Percentiles rank a stretch among this genome's conserved stretches.
phyloP scores from a whole-genome alignment of 2,888 invertebrate genomes.

The Stenoptilia bipunctidactyla region DNA sequence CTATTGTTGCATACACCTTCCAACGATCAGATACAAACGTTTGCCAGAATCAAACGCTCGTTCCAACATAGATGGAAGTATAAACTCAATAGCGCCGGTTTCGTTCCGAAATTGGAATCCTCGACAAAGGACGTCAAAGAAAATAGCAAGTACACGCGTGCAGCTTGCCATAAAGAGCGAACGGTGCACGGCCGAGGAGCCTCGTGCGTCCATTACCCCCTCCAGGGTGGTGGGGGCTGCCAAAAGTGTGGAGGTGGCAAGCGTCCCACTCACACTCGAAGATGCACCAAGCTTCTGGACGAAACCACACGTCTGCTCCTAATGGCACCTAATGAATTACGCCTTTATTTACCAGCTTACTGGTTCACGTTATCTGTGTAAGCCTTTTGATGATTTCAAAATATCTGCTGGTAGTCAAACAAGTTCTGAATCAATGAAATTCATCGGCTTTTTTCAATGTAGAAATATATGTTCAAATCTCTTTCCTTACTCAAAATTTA shows the following conservation, averaged over 20 bases:
- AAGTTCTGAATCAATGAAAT: too few relatives aligned
- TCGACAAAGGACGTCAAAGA: constrained; percentile 64
- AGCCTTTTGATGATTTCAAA: too few relatives aligned
- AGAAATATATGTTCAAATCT: too few relatives aligned
- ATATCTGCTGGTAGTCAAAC: too few relatives aligned
- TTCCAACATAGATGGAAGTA: neutral
- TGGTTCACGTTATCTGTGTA: too few relatives aligned
- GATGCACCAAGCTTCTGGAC: constrained; percentile 65
- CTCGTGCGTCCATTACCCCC: constrained; percentile 67
- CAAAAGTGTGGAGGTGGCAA: constrained; percentile 40
- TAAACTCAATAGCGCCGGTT: constrained; percentile 19
- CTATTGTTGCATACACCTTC: neutral
- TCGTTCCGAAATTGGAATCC: constrained; percentile 53
- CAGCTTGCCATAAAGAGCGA: constrained; percentile 58
- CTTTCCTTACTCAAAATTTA: too few relatives aligned
- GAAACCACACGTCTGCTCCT: constrained; percentile 54
- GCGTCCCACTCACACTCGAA: constrained; percentile 55
- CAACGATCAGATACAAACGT: neutral
- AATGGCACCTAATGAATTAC: constrained; percentile 53
- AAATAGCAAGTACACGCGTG: constrained; percentile 66
- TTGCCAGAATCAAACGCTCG: neutral
- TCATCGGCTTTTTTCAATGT: too few relatives aligned
- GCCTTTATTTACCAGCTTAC: constrained; percentile 11
- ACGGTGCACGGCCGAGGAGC: constrained; percentile 54
- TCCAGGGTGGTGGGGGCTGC: constrained; percentile 37